These are phyloP conservation scores for Pteria penguin DNA, from an alignment of 2,888 invertebrate genomes.

Conservation along the genomic window DNA sequence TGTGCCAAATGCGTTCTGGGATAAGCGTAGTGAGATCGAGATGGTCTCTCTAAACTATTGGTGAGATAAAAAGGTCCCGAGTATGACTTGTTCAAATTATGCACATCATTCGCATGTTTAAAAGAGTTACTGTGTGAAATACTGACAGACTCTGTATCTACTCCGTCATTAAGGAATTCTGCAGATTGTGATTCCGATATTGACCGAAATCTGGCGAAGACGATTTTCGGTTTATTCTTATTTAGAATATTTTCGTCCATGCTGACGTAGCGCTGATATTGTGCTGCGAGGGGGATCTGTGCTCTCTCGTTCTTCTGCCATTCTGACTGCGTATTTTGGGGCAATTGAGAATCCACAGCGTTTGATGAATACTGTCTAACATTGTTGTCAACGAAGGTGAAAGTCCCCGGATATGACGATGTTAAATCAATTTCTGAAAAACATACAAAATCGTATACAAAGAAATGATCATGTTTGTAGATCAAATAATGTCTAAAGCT, in stretches of 20 bases:
- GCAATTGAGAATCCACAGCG: neutral
- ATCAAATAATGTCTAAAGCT: too few species aligned
- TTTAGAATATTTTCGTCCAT: conserved; percentile 33
- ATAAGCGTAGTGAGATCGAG: conserved; percentile 18
- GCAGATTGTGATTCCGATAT: conserved; percentile 18
- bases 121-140: conserved; percentile 13
- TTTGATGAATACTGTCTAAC: neutral
- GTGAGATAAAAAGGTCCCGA: conserved; percentile 14
- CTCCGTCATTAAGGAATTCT: neutral
- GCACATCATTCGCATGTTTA: conserved; percentile 8
- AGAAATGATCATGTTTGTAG: too few species aligned
- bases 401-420: neutral
- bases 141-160: neutral
- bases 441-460: too few species aligned
- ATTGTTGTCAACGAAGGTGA: neutral
- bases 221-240: neutral
- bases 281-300: neutral
- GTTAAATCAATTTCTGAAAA: conserved; percentile 18
- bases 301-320: neutral
- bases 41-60: conserved; percentile 13
- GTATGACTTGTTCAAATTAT: neutral
- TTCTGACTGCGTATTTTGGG: neutral
- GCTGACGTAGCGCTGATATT: conserved; percentile 28
- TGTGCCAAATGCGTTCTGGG: conserved; percentile 15
- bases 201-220: conserved; percentile 20